Conservation (phyloP, 2,797 vertebrate genomes). For the Peromyscus nudipes region DNA sequence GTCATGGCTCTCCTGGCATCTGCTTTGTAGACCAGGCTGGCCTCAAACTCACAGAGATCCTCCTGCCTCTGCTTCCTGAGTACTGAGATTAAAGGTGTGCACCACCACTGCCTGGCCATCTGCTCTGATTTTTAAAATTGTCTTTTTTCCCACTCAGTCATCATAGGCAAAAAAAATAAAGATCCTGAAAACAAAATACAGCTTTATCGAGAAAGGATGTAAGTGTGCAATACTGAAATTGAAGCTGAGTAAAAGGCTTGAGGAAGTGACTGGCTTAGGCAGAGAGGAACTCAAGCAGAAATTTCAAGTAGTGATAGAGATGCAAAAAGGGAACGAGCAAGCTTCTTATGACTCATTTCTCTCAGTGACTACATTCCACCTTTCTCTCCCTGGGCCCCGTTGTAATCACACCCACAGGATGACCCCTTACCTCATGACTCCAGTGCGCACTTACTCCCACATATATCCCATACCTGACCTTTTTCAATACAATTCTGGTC, state of each 20-base stretch:
- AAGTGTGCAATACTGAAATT: conserved; percentile 1
- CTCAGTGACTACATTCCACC: conserved; percentile 43
- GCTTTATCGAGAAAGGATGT: conserved; percentile 42
- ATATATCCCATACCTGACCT: not conserved
- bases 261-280: not conserved
- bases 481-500: conserved; percentile 57
- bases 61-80: not conserved
- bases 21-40: not conserved
- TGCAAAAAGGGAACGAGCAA: conserved; percentile 44
- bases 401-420: conserved; percentile 53
- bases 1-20: not conserved
- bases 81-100: too few species aligned
- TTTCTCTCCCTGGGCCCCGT: conserved; percentile 20
- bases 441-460: conserved; percentile 37
- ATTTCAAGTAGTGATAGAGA: conserved; percentile 57
- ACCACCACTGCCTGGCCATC: not conserved
- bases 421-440: conserved; percentile 31
- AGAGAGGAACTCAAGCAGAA: conserved; percentile 63
- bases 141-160: conserved; percentile 41
- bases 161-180: conserved; percentile 44
- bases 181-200: conserved; percentile 54
- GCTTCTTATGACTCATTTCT: conserved; percentile 57
- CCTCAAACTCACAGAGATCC: not conserved
- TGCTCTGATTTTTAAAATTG: not conserved
- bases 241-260: not conserved